These are phyloP conservation scores for Amphiprion ocellaris DNA, from an alignment of 2,113 vertebrate genomes.

Conservation along the genomic window DNA sequence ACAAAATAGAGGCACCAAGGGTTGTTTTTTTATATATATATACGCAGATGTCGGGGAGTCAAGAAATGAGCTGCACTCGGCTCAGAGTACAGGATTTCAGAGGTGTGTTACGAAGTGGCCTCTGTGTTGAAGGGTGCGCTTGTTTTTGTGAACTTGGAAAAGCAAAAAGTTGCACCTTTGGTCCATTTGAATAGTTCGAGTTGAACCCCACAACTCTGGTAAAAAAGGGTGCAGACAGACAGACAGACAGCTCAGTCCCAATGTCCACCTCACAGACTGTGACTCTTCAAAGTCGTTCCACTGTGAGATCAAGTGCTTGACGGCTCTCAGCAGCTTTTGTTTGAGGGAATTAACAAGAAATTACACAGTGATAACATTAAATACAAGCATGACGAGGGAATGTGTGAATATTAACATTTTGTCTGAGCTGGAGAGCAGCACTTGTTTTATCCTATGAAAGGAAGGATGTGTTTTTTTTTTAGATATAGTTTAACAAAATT, in stretches of 20 bases:
- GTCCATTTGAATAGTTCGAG: constrained; percentile 59
- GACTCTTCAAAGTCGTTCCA: neutral
- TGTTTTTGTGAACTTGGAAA: constrained; percentile 9
- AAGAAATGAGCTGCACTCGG: constrained; percentile 8
- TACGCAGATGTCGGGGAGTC: constrained; percentile 11
- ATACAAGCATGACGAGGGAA: no score
- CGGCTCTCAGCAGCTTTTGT: no score
- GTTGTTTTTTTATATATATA: constrained; percentile 8
- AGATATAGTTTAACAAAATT: no score
- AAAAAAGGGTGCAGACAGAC: neutral
- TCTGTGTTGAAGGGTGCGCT: constrained; percentile 29
- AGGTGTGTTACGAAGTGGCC: constrained; percentile 36
- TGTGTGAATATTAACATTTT: no score
- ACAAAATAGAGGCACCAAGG: constrained; percentile 60
- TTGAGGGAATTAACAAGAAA: no score
- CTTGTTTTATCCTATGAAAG: no score
- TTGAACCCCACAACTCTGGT: neutral
- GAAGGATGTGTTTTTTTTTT: no score
- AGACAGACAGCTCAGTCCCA: constrained; percentile 11
- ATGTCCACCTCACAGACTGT: neutral
- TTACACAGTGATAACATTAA: no score
- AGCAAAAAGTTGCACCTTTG: constrained; percentile 66
- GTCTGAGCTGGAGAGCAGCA: no score
- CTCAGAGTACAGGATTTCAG: constrained; percentile 24
- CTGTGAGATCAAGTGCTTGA: neutral